Evolutionary conservation across 2,797 vertebrate species (phyloP), one percentile per base, ranked within the genome.

Genomic region (Erethizon dorsatum): DNA sequence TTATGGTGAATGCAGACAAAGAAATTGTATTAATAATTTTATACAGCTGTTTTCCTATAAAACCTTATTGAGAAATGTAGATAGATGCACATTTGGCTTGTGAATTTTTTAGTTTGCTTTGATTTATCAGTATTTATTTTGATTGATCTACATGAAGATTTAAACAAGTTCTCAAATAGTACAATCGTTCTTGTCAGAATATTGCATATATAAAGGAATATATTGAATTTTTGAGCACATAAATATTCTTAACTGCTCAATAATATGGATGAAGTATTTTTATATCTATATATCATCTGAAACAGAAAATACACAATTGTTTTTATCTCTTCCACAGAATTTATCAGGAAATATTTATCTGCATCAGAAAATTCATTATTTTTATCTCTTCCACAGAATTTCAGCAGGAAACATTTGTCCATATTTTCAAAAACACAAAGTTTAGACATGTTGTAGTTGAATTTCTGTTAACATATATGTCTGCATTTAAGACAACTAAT

Each of bases 121-220:
- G 15, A 59, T 57, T 10, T 91, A 54, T 82, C 88, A 90, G n/a
- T 5, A 22, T 71, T 84, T 86, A 90, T 85, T 83, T 95, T 61
- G 6, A 83, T 71, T 50, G 52, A 31, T 50, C 26, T 54, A 15
- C 9, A 45, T 90, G 17, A 92, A 57, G 3, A 88, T 88, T 93
- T 88, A 78, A 85, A 18, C 1, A 82, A 1, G 50, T 83, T 57
- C 17, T 5, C 10, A 69, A 80, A 86, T 65, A 33, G 2, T 47
- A 52, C 24, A 63, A 41, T 9, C 65, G 24, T 5, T 82, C 26
- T 14, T 59, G 65, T 83, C 31, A 92, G 18, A 83, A 77, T 82
- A 71, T 15, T 87, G 3, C 41, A 52, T 59, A 57, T 54, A 26
- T 59, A 47, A 54, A 41, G 24, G 3, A 85, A 41, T 17, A 65